phyloP scores from a whole-genome alignment of 2,113 vertebrate species.

The Physeter macrocephalus region DNA sequence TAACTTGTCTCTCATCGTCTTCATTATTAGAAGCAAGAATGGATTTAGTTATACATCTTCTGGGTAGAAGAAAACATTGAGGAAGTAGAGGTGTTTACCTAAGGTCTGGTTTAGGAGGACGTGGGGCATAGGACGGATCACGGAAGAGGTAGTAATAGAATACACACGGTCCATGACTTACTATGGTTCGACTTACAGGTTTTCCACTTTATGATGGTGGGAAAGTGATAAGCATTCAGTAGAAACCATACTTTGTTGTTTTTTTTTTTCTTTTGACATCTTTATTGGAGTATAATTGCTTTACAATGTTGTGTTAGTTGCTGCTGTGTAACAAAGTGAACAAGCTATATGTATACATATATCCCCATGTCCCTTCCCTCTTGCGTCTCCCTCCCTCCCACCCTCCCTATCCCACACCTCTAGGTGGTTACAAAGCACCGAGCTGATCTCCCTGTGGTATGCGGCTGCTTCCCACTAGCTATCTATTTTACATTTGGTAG shows the following conservation, averaged over 20 bases:
- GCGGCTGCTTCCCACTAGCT: no score
- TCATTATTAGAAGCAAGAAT: constrained; percentile 27
- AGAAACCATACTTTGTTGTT: background rate
- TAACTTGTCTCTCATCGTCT: background rate
- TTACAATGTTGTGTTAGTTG: no score
- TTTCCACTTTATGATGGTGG: background rate
- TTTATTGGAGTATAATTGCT: no score
- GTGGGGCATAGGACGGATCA: background rate
- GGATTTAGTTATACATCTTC: background rate
- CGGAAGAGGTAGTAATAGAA: background rate
- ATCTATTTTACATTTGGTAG: no score
- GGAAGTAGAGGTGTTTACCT: background rate
- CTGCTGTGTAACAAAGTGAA: no score
- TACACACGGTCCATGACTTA: background rate
- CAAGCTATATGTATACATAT: no score
- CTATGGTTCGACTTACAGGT: background rate
- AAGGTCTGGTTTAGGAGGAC: background rate
- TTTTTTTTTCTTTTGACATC: no score
- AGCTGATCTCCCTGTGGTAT: no score
- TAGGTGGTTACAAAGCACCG: no score
- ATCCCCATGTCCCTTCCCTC: no score
- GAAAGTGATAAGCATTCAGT: background rate
- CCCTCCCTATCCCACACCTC: no score
- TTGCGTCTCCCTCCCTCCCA: no score
- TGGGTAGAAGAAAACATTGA: background rate